Evolutionary conservation across 1,140 invertebrate species (phyloP).

Genomic region (Drosophila serrata): DNA sequence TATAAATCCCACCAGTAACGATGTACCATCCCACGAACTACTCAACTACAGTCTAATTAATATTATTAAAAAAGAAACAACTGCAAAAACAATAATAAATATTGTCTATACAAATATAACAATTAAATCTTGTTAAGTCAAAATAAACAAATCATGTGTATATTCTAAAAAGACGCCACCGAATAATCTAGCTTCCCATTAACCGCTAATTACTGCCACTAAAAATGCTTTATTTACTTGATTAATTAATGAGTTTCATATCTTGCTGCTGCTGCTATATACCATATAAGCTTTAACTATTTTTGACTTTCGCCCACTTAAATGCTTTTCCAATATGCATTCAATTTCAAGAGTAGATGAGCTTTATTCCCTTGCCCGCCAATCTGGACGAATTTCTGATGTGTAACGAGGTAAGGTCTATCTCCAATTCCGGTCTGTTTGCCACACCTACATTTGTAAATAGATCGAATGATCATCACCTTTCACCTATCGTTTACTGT

Average conservation of each 20-base stretch:
- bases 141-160: constrained; percentile 73
- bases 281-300: constrained; percentile 71
- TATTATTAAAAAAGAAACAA: constrained; percentile 47
- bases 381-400: constrained; percentile 17
- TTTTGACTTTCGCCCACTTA: constrained; percentile 34
- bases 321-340: constrained; percentile 63
- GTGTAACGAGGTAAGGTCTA: constrained; percentile 59
- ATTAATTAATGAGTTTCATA: constrained; percentile 31
- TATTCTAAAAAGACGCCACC: constrained; percentile 77
- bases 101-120: constrained; percentile 74
- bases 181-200: constrained; percentile 57
- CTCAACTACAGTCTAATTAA: constrained; percentile 74
- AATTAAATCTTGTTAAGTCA: constrained; percentile 69
- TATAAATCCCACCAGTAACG: constrained; percentile 66
- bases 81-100: constrained; percentile 71
- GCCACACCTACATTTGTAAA: constrained; percentile 26
- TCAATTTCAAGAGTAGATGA: constrained; percentile 52
- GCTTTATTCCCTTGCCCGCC: constrained; percentile 49
- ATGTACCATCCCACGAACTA: constrained; percentile 72
- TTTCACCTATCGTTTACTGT: constrained; percentile 41
- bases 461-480: neutral
- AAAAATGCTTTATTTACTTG: constrained; percentile 34
- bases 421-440: constrained; percentile 25
- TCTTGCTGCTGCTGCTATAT: constrained; percentile 64
- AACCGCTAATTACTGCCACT: constrained; percentile 66